A percentile compares a stretch with the other conserved stretches of the same genome.
These are phyloP conservation scores for Melieria crassipennis DNA, from an alignment of 2,888 invertebrate genomes.

Conservation along the genomic window DNA sequence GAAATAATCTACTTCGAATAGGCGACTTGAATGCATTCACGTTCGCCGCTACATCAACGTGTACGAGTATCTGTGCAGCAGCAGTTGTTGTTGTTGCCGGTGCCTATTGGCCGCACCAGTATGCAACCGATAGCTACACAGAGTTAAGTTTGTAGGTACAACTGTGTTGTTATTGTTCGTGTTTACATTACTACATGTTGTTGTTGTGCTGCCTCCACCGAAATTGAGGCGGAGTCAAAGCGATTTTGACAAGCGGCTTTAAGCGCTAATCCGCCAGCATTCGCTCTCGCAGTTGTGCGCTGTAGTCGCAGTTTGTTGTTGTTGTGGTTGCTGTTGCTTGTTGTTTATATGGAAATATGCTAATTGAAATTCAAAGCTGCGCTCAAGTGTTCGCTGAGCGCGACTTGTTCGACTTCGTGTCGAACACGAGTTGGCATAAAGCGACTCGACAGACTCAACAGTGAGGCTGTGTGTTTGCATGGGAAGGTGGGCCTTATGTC, in stretches of 20 bases:
- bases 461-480: too few relatives aligned
- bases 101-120: too few relatives aligned
- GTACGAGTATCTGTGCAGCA: too few relatives aligned
- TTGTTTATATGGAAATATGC: slow-evolving; percentile 9
- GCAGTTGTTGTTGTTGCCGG: too few relatives aligned
- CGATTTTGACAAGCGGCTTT: slow-evolving; percentile 8
- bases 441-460: too few relatives aligned
- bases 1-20: too few relatives aligned
- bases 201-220: slow-evolving; percentile 1
- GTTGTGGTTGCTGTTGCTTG: background rate
- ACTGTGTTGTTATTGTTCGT: slow-evolving; percentile 23
- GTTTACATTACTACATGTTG: slow-evolving; percentile 7
- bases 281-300: background rate
- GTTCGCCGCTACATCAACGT: too few relatives aligned
- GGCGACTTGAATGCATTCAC: too few relatives aligned
- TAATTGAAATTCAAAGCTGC: slow-evolving; percentile 9
- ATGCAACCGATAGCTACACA: too few relatives aligned
- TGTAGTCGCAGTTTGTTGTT: background rate
- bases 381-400: background rate
- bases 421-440: background rate
- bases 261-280: background rate
- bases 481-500: too few relatives aligned
- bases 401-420: background rate
- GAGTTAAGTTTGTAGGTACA: background rate
- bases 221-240: slow-evolving; percentile 25